These are phyloP conservation scores for Sebastes vulpes DNA, from an alignment of 2,797 vertebrate genomes.

Conservation along the genomic window DNA sequence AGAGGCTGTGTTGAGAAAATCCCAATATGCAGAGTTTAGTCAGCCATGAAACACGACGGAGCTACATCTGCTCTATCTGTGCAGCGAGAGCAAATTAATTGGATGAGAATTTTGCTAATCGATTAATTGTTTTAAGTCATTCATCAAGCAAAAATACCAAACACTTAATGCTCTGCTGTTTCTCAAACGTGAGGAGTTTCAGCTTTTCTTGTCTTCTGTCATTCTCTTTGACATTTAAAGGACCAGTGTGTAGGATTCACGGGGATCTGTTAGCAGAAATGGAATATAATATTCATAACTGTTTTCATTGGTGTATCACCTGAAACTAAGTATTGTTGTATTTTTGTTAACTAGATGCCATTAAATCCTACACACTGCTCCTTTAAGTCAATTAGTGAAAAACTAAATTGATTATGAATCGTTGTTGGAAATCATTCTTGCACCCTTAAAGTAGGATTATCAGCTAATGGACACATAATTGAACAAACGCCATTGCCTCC, in stretches of 20 bases:
- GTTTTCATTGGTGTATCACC: not conserved
- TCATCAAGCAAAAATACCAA: not conserved
- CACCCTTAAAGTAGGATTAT: conserved; percentile 30
- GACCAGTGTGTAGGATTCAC: not conserved
- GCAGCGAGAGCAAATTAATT: conserved; percentile 9
- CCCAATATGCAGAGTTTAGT: conserved; percentile 25
- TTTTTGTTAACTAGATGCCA: not conserved
- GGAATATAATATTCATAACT: not conserved
- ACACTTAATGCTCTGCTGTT: not conserved
- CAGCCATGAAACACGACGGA: conserved; percentile 29
- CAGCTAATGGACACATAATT: conserved; percentile 16
- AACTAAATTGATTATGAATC: not conserved
- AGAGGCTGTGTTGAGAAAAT: conserved; percentile 32
- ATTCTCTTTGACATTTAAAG: conserved; percentile 1
- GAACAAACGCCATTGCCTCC: not conserved
- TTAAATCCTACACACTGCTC: not conserved
- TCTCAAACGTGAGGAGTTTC: not conserved
- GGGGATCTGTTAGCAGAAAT: not conserved
- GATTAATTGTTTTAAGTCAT: conserved; percentile 14
- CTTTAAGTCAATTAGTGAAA: not conserved
- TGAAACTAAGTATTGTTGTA: not conserved
- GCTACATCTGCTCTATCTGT: not conserved
- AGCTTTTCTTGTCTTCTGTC: not conserved
- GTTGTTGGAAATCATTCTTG: conserved; percentile 14
- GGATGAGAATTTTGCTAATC: conserved; percentile 8